These are phyloP conservation scores for Aspiorhynchus laticeps DNA, from an alignment of 2,113 vertebrate species.

Conservation along the genomic window DNA sequence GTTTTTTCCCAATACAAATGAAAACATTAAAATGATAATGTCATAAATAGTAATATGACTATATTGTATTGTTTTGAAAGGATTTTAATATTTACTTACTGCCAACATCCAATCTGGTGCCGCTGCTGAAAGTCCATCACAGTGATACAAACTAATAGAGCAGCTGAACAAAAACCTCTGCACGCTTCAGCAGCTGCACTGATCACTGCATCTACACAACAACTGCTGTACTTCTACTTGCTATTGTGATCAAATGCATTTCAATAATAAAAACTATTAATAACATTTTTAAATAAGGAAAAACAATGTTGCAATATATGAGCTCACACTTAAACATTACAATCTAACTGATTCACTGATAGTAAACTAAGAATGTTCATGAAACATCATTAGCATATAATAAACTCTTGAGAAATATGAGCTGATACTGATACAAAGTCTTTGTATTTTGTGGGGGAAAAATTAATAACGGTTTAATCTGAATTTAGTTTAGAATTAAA, in stretches of 20 bases:
- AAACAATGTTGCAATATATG: neutral
- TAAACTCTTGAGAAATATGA: neutral
- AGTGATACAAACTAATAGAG: slow-evolving; percentile 16
- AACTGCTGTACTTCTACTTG: neutral
- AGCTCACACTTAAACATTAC: neutral
- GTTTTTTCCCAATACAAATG: neutral
- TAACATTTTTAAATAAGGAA: neutral
- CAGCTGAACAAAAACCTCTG: slow-evolving; percentile 36
- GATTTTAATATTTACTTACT: neutral
- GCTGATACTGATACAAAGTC: neutral
- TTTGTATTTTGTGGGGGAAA: neutral
- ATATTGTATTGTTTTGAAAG: neutral
- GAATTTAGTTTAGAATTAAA: neutral
- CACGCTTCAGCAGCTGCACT: neutral
- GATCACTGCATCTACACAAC: neutral
- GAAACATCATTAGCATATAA: neutral
- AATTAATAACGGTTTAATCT: neutral
- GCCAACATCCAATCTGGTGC: slow-evolving; percentile 36
- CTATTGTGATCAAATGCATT: neutral
- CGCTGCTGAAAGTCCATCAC: neutral
- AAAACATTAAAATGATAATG: neutral
- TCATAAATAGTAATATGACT: neutral
- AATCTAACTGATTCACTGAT: neutral
- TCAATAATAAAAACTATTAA: neutral
- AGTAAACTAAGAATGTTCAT: neutral